These are phyloP conservation scores for Strigamia crassipes DNA, from an alignment of 2,888 invertebrate genomes.

Conservation along the genomic window DNA sequence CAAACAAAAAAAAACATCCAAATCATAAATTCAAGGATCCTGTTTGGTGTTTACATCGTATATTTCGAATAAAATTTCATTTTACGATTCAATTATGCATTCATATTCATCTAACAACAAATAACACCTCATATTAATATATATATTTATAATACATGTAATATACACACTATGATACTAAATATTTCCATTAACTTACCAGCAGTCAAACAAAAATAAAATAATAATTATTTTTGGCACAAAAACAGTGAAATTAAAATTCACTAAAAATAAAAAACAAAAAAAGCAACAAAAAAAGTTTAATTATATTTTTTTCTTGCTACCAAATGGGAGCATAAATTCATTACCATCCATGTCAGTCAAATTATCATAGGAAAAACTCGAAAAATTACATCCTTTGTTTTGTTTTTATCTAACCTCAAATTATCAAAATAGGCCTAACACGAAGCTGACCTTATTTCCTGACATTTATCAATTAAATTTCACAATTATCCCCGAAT, in stretches of 20 bases:
- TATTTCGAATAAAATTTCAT: not conserved
- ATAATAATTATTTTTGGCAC: not conserved
- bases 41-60: not conserved
- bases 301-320: not conserved
- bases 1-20: not conserved
- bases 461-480: too few relatives aligned
- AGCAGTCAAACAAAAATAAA: not conserved
- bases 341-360: not conserved
- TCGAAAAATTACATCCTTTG: not conserved
- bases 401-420: not conserved
- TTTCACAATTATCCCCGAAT: too few relatives aligned
- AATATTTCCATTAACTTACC: not conserved
- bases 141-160: not conserved
- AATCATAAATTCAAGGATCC: not conserved
- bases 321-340: not conserved
- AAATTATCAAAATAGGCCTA: not conserved
- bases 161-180: not conserved
- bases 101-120: not conserved
- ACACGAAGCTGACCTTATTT: not conserved
- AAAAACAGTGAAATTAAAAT: slow-evolving; percentile 29
- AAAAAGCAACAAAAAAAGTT: not conserved
- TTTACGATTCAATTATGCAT: not conserved
- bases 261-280: not conserved
- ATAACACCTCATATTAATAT: not conserved
- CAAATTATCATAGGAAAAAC: not conserved